Evolutionary conservation across 2,888 invertebrate species (phyloP), one percentile per base, ranked within the genome.

Genomic region (Opisthograptis luteolata): DNA sequence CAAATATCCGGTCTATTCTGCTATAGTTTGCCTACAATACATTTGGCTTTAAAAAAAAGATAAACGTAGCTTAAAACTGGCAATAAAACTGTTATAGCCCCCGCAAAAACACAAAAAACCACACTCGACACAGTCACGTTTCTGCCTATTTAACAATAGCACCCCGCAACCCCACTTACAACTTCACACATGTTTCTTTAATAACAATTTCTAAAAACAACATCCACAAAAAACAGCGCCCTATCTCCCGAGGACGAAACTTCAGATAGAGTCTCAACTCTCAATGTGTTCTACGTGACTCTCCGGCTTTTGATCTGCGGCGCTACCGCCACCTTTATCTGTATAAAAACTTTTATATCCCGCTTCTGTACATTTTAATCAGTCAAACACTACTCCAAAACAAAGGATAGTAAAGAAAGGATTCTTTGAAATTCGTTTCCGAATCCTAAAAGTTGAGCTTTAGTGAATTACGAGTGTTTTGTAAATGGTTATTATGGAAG

Each of bases 291-390:
- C 60, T 81, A 87, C 88, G 89, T 88, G 89, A 82, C 75, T 66
- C 62, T 64, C 55, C 64, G 58, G 15, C 81, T 72, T 88, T 88
- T 88, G 88, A 85, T 77, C 74, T 70, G 50, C 58, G 73, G 76
- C 79, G 80, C 79, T 71, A 77, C 84, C 84, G 84, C 70, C 60
- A 64, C 62, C 61, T 84, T 79, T 84, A 82, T 83, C 80, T 74
- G 65, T 74, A 77, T 76, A 81, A 81, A 81, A 81, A 74, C 75
- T 77, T 79, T 83, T 79, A 77, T 76, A 71, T 67, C 65, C 73
- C 70, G 83, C 88, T 84, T 81, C 85, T 84, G 79, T 88, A 86
- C 87, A 89, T 89, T 84, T 87, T 87, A 87, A 89, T 86, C 80
- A 86, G 81, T 58, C 68, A 73, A 76, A 81, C 14, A 30, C n/a